phyloP scores from a whole-genome alignment of 2,113 vertebrate species.

The Eptesicus fuscus region DNA sequence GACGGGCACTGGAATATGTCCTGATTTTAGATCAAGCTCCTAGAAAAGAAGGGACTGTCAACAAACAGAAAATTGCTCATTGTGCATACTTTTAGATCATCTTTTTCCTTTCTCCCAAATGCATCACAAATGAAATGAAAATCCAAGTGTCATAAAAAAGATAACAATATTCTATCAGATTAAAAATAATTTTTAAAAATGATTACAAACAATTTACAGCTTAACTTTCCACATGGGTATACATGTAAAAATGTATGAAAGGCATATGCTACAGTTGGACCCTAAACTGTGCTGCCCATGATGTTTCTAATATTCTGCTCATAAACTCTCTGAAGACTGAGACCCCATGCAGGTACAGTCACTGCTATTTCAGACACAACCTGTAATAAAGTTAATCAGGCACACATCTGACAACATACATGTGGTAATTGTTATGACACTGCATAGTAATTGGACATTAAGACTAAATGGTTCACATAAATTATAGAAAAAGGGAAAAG shows the following conservation, averaged over 20 bases:
- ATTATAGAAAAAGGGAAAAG: slow-evolving; percentile 57
- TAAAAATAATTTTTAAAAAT: background rate
- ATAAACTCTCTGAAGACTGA: slow-evolving; percentile 37
- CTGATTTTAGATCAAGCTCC: background rate
- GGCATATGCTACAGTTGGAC: background rate
- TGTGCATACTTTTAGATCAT: background rate
- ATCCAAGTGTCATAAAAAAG: background rate
- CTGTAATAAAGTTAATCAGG: slow-evolving; percentile 61
- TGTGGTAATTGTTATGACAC: slow-evolving; percentile 34
- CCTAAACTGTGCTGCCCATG: background rate
- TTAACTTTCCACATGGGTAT: background rate
- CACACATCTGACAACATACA: slow-evolving; percentile 59
- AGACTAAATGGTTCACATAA: slow-evolving; percentile 61
- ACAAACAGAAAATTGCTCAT: background rate
- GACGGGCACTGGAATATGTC: background rate
- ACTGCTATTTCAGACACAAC: slow-evolving; percentile 43
- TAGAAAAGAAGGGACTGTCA: background rate
- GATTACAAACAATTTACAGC: background rate
- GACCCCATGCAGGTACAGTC: background rate
- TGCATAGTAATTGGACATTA: slow-evolving; percentile 67
- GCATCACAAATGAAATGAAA: slow-evolving; percentile 36
- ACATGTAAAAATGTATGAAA: background rate
- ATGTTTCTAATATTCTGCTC: slow-evolving; percentile 8
- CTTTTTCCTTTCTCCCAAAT: slow-evolving; percentile 12
- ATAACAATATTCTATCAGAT: background rate